A percentile compares a stretch with the other conserved stretches of the same genome.
Evolutionary conservation across 2,888 invertebrate genomes (phyloP).

Genomic region (Autographa pulchrina): DNA sequence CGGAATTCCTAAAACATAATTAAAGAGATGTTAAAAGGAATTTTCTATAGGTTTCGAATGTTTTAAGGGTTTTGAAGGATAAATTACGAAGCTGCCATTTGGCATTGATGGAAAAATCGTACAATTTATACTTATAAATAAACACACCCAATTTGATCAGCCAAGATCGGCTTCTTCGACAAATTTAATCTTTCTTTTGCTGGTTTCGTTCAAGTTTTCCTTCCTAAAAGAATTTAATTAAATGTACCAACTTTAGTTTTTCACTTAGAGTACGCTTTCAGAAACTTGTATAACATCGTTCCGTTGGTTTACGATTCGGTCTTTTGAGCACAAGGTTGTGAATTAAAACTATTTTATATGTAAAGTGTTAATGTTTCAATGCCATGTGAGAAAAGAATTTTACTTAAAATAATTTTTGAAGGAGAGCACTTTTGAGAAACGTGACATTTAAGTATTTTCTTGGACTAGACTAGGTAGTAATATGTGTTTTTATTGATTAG

Average conservation of each 20-base stretch:
- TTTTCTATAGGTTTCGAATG: no score
- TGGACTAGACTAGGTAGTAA: no score
- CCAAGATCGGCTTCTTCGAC: neutral
- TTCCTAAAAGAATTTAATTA: slow-evolving; percentile 15
- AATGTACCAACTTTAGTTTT: slow-evolving; percentile 8
- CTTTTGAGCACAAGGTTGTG: neutral
- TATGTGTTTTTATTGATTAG: no score
- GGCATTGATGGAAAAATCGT: neutral
- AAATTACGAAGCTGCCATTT: neutral
- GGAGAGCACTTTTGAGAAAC: no score
- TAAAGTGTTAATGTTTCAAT: neutral
- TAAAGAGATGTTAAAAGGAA: neutral
- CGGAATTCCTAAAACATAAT: neutral
- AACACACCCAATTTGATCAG: neutral
- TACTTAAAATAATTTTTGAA: neutral
- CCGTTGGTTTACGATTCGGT: neutral
- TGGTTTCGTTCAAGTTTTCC: neutral
- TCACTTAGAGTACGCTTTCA: neutral
- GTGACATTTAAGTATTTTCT: no score
- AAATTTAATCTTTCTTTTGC: slow-evolving; percentile 7
- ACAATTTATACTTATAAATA: neutral
- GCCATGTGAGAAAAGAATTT: neutral
- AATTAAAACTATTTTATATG: neutral
- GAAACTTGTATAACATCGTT: slow-evolving; percentile 7
- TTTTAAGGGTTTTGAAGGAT: no score